A percentile compares a stretch with the other conserved stretches of the same genome.
Conservation (phyloP, 2,888 invertebrate genomes). For the Galerucella nymphaeae region DNA sequence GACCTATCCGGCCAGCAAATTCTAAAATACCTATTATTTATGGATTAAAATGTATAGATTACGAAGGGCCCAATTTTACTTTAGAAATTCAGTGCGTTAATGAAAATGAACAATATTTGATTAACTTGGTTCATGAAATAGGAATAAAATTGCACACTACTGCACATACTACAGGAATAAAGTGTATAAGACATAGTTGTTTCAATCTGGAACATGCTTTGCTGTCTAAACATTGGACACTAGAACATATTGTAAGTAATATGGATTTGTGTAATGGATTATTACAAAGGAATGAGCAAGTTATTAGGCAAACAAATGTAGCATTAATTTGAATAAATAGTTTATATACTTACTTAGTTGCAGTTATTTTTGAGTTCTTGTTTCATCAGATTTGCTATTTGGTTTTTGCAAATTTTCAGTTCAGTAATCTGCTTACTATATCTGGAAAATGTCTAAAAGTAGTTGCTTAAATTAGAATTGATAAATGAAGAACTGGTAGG, state of each 20-base stretch:
- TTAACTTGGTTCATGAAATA: constrained; percentile 83
- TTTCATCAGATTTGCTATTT: background rate
- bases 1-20: constrained; percentile 80
- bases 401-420: no score
- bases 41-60: constrained; percentile 85
- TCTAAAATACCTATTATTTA: constrained; percentile 83
- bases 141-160: constrained; percentile 82
- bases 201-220: constrained; percentile 82
- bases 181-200: constrained; percentile 85
- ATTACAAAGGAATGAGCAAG: constrained; percentile 66
- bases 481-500: no score
- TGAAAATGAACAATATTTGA: constrained; percentile 83
- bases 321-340: constrained; percentile 42
- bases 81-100: constrained; percentile 90
- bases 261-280: constrained; percentile 70
- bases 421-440: no score
- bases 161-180: constrained; percentile 83
- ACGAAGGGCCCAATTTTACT: constrained; percentile 84
- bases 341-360: background rate
- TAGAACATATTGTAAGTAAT: constrained; percentile 76
- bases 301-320: constrained; percentile 63
- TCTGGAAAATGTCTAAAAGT: no score
- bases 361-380: background rate
- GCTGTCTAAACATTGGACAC: constrained; percentile 83
- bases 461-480: no score